Evolutionary conservation across 1,140 invertebrate species (phyloP), one percentile per base, ranked within the genome.

Genomic region (Cherax quadricarinatus): DNA sequence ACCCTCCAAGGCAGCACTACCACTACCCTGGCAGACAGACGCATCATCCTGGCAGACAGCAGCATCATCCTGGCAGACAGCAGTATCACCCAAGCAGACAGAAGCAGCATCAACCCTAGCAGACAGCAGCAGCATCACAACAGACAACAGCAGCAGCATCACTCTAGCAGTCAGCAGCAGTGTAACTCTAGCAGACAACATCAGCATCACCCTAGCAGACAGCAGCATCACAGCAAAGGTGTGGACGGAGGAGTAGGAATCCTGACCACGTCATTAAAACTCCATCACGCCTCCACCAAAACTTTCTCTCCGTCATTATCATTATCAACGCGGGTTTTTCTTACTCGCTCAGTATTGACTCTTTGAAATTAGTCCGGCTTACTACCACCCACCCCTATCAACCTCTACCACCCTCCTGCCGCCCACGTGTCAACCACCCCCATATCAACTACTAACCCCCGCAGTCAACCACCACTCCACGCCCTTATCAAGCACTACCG

Each of bases 221-320:
- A 70, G 66, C 66, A 70, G 66, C 66, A 70, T 12, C 66, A 70
- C 14, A 5, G 66, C 14, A 18, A 70, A 66, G 60, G 62, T 24
- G 41, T 9, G 9, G 83, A 30, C 4, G 30, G 53, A 66, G 18
- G 48, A 21, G 48, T 1, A 70, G n/a, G 18, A 48, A 82, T 80
- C 81, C 73, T 89, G 88, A 89, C 79, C 88, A 89, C 62, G 81
- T 82, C 88, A 89, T 89, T 89, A 89, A 89, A 89, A 89, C 88
- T 89, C 88, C 88, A 89, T 89, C 88, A 89, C 81, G 53, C 51
- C 86, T 41, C 88, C 41, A 41, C 88, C 57, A 60, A 89, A 89
- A 81, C 80, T 89, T 89, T 83, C 79, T 66, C 88, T 49, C 88
- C 57, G 80, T 89, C 88, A 89, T 89, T 89, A 89, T 82, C 88